These are phyloP conservation scores for Pyrrhia umbra DNA, from an alignment of 2,888 invertebrate genomes.

Conservation along the genomic window DNA sequence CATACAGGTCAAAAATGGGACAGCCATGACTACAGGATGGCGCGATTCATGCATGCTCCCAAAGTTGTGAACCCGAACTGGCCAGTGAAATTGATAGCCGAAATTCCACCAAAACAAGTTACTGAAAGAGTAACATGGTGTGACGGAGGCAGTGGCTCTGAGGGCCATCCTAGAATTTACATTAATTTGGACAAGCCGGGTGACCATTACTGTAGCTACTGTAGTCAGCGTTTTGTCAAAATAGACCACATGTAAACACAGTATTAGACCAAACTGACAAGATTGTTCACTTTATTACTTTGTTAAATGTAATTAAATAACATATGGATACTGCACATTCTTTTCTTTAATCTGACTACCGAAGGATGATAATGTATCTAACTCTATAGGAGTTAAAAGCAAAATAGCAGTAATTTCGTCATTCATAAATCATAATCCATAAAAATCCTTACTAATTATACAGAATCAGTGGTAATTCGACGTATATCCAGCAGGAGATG, in stretches of 20 bases:
- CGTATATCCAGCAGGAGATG: too few species aligned
- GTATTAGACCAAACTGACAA: too few species aligned
- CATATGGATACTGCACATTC: background rate
- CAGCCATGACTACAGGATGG: slow-evolving; percentile 35
- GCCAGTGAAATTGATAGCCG: slow-evolving; percentile 5
- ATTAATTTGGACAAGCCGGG: slow-evolving; percentile 48
- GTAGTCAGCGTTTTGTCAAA: slow-evolving; percentile 16
- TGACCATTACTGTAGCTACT: slow-evolving; percentile 32
- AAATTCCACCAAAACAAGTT: slow-evolving; percentile 10
- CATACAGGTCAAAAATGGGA: slow-evolving; percentile 43
- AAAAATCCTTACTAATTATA: too few species aligned
- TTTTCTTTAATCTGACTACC: too few species aligned
- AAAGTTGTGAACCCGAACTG: slow-evolving; percentile 41
- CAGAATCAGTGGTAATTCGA: too few species aligned
- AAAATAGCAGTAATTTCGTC: too few species aligned
- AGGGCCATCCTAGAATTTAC: slow-evolving; percentile 44
- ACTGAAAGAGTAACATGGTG: slow-evolving; percentile 28
- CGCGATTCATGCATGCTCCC: slow-evolving; percentile 22
- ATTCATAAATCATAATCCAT: too few species aligned
- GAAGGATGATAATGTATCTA: too few species aligned
- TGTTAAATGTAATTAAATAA: background rate
- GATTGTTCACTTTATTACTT: background rate
- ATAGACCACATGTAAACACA: background rate
- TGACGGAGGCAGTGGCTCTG: slow-evolving; percentile 33
- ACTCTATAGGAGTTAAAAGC: too few species aligned